These are phyloP conservation scores for Trichopoda pennipes DNA, from an alignment of 2,888 invertebrate genomes.

Conservation along the genomic window DNA sequence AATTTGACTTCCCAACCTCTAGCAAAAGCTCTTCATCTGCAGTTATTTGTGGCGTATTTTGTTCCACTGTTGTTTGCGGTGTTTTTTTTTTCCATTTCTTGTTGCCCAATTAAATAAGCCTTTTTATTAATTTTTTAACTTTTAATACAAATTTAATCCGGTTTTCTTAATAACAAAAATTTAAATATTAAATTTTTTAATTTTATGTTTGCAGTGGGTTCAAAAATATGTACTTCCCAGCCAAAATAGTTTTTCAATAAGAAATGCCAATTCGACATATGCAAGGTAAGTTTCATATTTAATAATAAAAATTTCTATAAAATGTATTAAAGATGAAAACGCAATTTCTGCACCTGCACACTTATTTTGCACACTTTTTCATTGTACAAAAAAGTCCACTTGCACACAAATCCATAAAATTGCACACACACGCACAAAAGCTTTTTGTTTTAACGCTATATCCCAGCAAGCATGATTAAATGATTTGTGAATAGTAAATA, in stretches of 20 bases:
- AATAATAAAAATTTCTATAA: background rate
- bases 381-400: background rate
- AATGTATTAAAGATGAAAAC: background rate
- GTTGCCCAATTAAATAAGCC: no score
- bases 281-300: conserved; percentile 82
- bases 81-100: no score
- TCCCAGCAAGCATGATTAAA: no score
- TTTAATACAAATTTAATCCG: no score
- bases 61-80: no score
- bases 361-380: no score
- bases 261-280: conserved; percentile 82
- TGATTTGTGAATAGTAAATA: no score
- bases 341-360: no score
- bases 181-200: conserved; percentile 57
- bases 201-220: conserved; percentile 81
- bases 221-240: conserved; percentile 83
- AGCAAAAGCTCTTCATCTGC: no score
- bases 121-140: no score
- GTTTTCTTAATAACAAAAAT: background rate
- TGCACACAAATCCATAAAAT: background rate
- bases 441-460: background rate
- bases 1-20: no score
- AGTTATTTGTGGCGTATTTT: no score
- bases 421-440: background rate
- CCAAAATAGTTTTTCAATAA: conserved; percentile 82